These are phyloP conservation scores for Caranx melampygus DNA, from an alignment of 2,113 vertebrate genomes.

Conservation along the genomic window DNA sequence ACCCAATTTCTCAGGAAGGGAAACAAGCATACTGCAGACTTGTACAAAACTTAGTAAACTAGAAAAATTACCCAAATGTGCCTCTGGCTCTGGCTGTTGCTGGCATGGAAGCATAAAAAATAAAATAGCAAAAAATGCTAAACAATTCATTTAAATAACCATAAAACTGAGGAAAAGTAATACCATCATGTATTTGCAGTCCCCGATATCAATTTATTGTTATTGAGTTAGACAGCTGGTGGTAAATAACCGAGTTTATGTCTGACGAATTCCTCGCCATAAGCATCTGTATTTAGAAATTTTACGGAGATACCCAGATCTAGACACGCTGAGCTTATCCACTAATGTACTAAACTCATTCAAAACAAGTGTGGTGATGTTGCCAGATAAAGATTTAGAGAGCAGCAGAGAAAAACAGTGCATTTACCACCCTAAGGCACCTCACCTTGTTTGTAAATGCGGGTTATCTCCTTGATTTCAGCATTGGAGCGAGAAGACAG, in stretches of 20 bases:
- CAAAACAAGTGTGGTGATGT: not conserved
- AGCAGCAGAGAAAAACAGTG: not conserved
- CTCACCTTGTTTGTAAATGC: slow-evolving; percentile 91
- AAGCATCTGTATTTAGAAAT: not conserved
- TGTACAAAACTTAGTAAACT: not conserved
- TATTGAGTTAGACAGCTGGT: not conserved
- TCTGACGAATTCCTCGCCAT: not conserved
- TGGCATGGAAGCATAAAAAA: not conserved
- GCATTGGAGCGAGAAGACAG: slow-evolving; percentile 92
- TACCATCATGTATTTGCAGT: not conserved
- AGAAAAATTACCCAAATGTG: too few species aligned
- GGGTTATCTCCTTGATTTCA: slow-evolving; percentile 91
- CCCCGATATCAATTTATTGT: not conserved
- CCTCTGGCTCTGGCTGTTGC: too few species aligned
- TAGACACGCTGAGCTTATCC: not conserved
- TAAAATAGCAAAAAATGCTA: not conserved
- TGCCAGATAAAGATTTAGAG: slow-evolving; percentile 14
- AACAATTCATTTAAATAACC: too few species aligned
- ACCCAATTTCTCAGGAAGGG: too few species aligned
- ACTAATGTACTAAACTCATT: not conserved
- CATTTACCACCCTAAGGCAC: not conserved
- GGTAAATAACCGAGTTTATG: not conserved
- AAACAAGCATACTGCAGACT: not conserved
- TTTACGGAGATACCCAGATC: not conserved
- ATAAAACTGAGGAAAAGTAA: not conserved